Base-by-base conservation (phyloP, 2,888 invertebrate genomes). In the Cetonia aurata region DNA sequence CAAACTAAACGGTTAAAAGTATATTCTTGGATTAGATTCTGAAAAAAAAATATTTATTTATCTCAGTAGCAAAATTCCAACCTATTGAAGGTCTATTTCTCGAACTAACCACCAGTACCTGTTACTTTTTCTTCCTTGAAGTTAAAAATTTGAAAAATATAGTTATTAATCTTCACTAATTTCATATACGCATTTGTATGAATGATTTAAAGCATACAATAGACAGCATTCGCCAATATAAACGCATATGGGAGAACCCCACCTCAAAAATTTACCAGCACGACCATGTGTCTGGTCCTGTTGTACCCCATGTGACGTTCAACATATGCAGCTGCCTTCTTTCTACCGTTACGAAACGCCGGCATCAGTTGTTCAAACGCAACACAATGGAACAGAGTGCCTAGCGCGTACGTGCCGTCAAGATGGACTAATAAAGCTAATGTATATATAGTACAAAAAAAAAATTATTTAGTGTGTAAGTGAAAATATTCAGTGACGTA, bases 301-400 rank as follows among this genome's bases (percentile, higher is more conserved):
- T 19, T 44, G 71, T 75, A 72, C 76, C 75, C 78, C 80, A 82
- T 79, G 81, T 83, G 82, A 83, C 83, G 81, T 79, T 78, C 74
- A 80, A 79, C 82, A 83, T 81, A 83, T 83, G 84, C 84, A 83
- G 83, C 84, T 84, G 83, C 69, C 57, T 50, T 71, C 71, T 52
- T 70, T 72, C 72, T 69, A 70, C 71, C 72, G 72, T 82, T 83
- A 83, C 82, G 79, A 73, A 69, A 56, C 59, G 65, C 55, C 57
- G 62, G 67, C 66, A 65, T 69, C 71, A 71, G 71, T 71, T 71
- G 62, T 69, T 67, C 67, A 53, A 67, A 67, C 48, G 50, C 57
- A 67, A 67, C 33, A 65, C 60, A 46, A 56, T 57, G 62, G 33
- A 52, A 59, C 65, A 15, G 42, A 66, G 57, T 57, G 67, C 44